phyloP scores from a whole-genome alignment of 2,797 vertebrate species.

The Synaphobranchus kaupii region DNA sequence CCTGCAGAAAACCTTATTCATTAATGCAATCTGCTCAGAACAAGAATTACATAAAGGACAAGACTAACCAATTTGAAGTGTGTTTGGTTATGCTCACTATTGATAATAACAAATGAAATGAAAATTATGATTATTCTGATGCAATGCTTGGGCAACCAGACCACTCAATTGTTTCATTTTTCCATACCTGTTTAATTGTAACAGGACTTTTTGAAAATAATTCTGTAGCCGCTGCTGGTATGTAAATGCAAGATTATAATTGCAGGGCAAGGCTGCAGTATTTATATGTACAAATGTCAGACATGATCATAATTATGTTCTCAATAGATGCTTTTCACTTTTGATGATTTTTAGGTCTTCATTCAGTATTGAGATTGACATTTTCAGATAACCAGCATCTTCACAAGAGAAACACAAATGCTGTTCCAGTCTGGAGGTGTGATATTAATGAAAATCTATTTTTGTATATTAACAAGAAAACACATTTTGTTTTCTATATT shows the following conservation, averaged over 20 bases:
- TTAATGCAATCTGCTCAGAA: background rate
- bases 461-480: background rate
- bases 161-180: background rate
- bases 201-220: background rate
- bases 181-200: background rate
- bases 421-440: constrained; percentile 26
- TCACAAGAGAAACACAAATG: background rate
- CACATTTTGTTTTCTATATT: constrained; percentile 8
- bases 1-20: background rate
- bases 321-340: background rate
- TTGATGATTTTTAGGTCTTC: background rate
- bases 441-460: constrained; percentile 32
- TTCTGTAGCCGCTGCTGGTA: background rate
- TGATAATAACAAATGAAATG: background rate
- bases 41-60: background rate
- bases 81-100: background rate
- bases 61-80: background rate
- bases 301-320: background rate
- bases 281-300: background rate
- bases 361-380: background rate
- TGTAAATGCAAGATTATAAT: background rate
- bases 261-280: background rate
- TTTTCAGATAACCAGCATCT: constrained; percentile 17
- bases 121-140: background rate
- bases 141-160: background rate